Base-by-base conservation (phyloP, 2,113 vertebrate species). In the Nesogale talazaci region DNA sequence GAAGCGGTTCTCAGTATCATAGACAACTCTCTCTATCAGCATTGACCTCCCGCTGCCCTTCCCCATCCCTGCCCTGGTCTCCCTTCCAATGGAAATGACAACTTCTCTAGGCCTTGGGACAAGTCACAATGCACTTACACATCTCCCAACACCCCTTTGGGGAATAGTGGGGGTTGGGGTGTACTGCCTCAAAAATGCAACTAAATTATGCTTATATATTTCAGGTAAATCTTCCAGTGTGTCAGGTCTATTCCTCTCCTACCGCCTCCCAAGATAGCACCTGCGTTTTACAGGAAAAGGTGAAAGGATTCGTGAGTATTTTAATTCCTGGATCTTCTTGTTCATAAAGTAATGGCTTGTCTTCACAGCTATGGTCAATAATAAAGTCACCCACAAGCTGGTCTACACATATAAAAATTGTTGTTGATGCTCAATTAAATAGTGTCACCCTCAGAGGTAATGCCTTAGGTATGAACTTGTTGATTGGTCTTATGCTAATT, bases 381-480 rank as follows among this genome's bases (percentile, higher is more conserved):
- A n/a, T 92, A 52, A 19, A 17, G 22, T 38, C 82, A 90, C 52
- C 82, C 59, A 85, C 80, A 40, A 80, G 36, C 42, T 83, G 19
- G 19, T 88, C 36, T 79, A 40, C 5, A 56, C 56, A 79, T 42
- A 59, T 5, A 93, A 85, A 84, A 14, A 93, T 80, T 2, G 27
- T 17, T 88, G 40, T 16, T 89, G 42, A 65, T 6, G 75, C 14
- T 46, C 25, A 34, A 56, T 79, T 83, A 88, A 90, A 83, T 88
- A 81, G 22, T 93, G 80, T 76, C 56, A 76, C 88, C 90, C 52
- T 65, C 67, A 83, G 79, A 86, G 52, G 5, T 83, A 34, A 84
- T 16, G 74, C 6, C 81, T 90, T 34, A 72, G 15, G 52, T 82
- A 77, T 38, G 29, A 77, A 3, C 63, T 74, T 59, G 63, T 34